Evolutionary conservation across 2,888 invertebrate genomes (phyloP), one percentile per base, ranked within the genome.

Genomic region (Petrolisthes cinctipes): DNA sequence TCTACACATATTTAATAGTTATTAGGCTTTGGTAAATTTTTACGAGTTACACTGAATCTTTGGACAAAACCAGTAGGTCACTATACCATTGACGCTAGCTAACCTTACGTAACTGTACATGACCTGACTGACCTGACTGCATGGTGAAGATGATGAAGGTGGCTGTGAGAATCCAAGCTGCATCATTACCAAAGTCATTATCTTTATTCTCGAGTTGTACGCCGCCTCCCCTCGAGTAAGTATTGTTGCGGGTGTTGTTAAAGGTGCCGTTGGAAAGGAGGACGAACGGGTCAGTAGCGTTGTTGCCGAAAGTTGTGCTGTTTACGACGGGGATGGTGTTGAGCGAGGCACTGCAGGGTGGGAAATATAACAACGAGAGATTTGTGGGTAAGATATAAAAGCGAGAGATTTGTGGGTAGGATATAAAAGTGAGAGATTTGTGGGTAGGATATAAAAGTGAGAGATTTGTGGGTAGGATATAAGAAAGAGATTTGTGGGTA

Each of bases 61-160:
- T 1, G 37, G 37, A 37, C 37, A 37, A 37, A 37, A 37, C 37
- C 37, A 37, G n/a, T n/a, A n/a, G 37, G 37, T 37, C 37, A 37
- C 37, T 37, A 37, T 37, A 37, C 37, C 37, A 37, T 37, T 37
- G 37, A 37, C n/a, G n/a, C n/a, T n/a, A n/a, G n/a, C n/a, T n/a
- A n/a, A n/a, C n/a, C 37, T 37, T 37, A 37, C n/a, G n/a, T n/a
- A n/a, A n/a, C n/a, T 37, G 2, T 37, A 37, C 37, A 37, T 0
- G 37, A 37, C 37, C 37, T 37, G 37, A 37, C 80, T 54, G 37
- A 96, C 97, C 97, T 90, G 97, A 97, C 94, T 97, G 97, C 97
- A 97, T 97, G 0, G 97, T 97, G 92, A 97, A 97, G 91, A 97
- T 97, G 92, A 97, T 97, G 92, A 97, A 97, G 0, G 97, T 96